Conservation (phyloP, 1,140 invertebrate species). For the Sminthurinus signatus region DNA sequence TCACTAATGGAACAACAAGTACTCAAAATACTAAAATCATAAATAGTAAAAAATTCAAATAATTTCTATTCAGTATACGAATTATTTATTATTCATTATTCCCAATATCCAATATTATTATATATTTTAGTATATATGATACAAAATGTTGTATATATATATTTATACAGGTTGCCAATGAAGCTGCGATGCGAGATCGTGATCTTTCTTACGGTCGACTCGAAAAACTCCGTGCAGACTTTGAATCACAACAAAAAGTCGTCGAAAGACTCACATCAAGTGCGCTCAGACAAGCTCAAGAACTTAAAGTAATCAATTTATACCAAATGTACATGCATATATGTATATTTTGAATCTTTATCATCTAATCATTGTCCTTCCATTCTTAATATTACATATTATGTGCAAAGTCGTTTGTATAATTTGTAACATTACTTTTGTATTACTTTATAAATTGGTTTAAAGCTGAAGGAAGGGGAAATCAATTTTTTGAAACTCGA, state of each 20-base stretch:
- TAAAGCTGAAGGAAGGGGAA: slow-evolving; percentile 17
- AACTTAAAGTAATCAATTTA: slow-evolving; percentile 14
- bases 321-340: neutral
- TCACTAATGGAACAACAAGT: slow-evolving; percentile 13
- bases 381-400: neutral
- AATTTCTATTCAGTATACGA: neutral
- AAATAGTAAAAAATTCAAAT: neutral
- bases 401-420: neutral
- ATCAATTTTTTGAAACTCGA: slow-evolving; percentile 13
- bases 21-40: neutral
- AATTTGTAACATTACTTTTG: neutral
- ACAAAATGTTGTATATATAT: too few relatives aligned
- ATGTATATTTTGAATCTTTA: too few relatives aligned
- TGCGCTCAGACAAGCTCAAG: neutral
- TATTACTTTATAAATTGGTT: neutral
- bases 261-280: slow-evolving; percentile 18
- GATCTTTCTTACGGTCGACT: slow-evolving; percentile 6
- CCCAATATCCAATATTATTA: too few relatives aligned
- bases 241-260: slow-evolving; percentile 7
- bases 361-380: neutral
- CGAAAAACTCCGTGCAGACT: slow-evolving; percentile 20
- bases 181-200: slow-evolving; percentile 10
- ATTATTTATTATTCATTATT: neutral
- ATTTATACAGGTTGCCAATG: slow-evolving; percentile 22
- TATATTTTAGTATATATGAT: too few relatives aligned